Conservation (phyloP, 2,888 invertebrate species). For the Notodonta dromedarius region DNA sequence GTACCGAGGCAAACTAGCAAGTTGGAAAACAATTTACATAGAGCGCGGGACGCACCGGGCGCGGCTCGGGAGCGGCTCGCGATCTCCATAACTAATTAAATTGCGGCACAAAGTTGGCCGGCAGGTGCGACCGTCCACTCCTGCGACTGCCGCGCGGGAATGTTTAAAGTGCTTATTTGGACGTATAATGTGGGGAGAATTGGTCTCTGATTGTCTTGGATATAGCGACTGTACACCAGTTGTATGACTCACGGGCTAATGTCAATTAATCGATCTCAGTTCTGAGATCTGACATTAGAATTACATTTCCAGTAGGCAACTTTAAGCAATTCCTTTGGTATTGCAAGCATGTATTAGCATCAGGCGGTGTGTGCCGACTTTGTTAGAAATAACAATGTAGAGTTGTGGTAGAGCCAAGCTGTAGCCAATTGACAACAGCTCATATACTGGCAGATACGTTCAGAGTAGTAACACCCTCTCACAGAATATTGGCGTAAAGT, state of each 20-base stretch:
- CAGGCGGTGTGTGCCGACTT: no score
- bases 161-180: conserved; percentile 5
- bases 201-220: neutral
- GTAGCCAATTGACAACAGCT: no score
- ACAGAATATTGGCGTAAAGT: no score
- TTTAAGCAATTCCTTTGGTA: no score
- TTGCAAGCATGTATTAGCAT: no score
- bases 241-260: neutral
- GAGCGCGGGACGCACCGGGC: conserved; percentile 30
- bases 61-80: conserved; percentile 18
- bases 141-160: conserved; percentile 6
- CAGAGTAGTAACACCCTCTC: no score
- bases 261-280: neutral
- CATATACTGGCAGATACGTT: no score
- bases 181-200: neutral
- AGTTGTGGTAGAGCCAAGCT: neutral
- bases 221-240: neutral
- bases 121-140: conserved; percentile 37
- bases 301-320: no score
- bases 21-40: conserved; percentile 56
- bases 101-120: conserved; percentile 42
- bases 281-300: no score
- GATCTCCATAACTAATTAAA: conserved; percentile 58
- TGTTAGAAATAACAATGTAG: no score
- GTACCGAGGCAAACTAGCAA: conserved; percentile 45